Evolutionary conservation across 2,888 invertebrate genomes (phyloP), one percentile per base, ranked within the genome.

Genomic region (Hesperia comma): DNA sequence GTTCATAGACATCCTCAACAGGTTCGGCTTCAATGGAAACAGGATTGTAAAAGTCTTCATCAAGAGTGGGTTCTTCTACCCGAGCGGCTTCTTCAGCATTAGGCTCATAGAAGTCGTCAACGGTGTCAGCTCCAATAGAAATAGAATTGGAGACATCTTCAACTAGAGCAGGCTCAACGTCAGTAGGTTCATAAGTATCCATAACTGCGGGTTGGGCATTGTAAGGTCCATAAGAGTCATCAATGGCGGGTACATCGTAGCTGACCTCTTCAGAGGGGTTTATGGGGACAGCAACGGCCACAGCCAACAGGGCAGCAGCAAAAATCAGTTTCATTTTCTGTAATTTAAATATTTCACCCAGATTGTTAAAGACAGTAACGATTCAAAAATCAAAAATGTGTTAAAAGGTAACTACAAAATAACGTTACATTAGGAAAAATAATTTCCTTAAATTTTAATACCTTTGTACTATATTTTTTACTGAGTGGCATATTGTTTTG

Each of bases 251-350:
- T 37, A 37, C 12, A 8, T 6, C 46, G 17, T 46, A 14, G 17
- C 6, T 17, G 15, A 46, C 17, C 17, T 46, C 15, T 46, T 46
- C 17, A 2, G 46, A 46, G 46, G 17, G 6, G 17, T 46, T 17
- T 46, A 70, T 51, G 21, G 73, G 72, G 15, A 68, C 67, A 14
- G 75, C 75, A 15, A 69, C 43, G 51, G 68, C 69, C 46, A 71
- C 58, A n/a, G 73, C 69, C 33, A 74, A 58, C 58, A 72, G 55
- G 41, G 71, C 70, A 37, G 66, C 70, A 21, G 70, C 62, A 32
- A 72, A 6, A 32, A 75, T 37, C 7, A 74, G 70, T 66, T 70
- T 73, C 75, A 75, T 75, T 8, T 63, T 70, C 46, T 46, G 46
- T 46, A 46, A 14, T 26, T 26, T 26, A 26, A 26, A 26, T n/a